Base-by-base conservation (phyloP, 2,888 invertebrate species). In the Operophtera brumata region DNA sequence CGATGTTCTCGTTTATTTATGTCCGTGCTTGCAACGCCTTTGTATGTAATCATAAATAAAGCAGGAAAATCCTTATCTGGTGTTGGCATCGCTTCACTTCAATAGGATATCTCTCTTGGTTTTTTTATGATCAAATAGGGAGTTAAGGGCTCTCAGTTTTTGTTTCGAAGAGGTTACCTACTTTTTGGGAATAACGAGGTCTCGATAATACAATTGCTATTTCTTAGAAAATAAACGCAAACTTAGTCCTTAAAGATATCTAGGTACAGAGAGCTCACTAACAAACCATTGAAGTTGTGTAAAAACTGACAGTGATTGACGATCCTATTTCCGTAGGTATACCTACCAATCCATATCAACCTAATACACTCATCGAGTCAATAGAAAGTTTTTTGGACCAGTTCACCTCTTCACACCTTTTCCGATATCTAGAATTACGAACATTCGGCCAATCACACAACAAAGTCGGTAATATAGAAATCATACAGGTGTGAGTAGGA, bases 1-100 rank as follows among this genome's bases (percentile, higher is more conserved):
- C 39, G 54, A 57, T 59, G 65, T 64, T 65, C 55, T 47, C 49
- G 51, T 59, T 66, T 67, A 74, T 74, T 73, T 74, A 73, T 70
- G 64, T 61, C 41, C 59, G 50, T 50, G 67, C 54, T 53, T 64
- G 62, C 62, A 65, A 53, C 54, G 60, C 58, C 61, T 58, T 54
- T 46, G 58, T 66, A 62, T 67, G 64, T 61, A 62, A 66, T 66
- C 65, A 67, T 71, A 71, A 71, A 70, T 71, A 74, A 71, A 61
- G 46, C 47, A 59, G 44, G 39, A 45, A 58, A 57, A 36, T 47
- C 51, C 49, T 40, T 55, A 40, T 55, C 59, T 54, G 37, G 54
- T 53, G 52, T 59, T 55, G 53, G 59, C 20, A 20, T 20, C 20
- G 20, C 20, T 20, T 20, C 20, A 20, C 54, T 59, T 61, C 59